A percentile compares a stretch with the other conserved stretches of the same genome.
Conservation (phyloP, 2,797 vertebrate genomes). For the Pangasius krempfi region DNA sequence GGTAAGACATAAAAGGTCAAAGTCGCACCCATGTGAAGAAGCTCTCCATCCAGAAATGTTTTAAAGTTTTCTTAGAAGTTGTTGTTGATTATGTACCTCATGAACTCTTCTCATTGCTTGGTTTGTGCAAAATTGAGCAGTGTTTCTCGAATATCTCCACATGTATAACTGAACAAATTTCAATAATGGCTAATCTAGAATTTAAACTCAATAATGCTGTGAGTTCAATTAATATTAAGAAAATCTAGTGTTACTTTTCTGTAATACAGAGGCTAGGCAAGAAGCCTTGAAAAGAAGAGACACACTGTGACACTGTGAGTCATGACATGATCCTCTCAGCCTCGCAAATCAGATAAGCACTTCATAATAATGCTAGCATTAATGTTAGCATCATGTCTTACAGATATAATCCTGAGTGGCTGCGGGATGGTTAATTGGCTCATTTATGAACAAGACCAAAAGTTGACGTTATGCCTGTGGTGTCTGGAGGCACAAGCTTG, state of each 20-base stretch:
- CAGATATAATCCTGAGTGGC: neutral
- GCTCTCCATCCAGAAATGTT: neutral
- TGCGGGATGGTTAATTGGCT: neutral
- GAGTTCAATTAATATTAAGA: neutral
- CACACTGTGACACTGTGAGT: neutral
- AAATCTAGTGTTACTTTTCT: neutral
- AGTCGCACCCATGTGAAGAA: neutral
- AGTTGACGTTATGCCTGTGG: neutral
- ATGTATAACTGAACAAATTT: neutral
- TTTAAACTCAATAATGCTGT: neutral
- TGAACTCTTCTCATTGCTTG: neutral
- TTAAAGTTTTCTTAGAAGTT: neutral
- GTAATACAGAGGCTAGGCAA: neutral
- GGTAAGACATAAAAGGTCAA: neutral
- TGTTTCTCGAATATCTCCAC: neutral
- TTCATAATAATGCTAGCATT: neutral
- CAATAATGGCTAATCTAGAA: neutral
- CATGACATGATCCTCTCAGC: neutral
- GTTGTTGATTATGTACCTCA: neutral
- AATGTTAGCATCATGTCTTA: neutral
- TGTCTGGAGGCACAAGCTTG: neutral
- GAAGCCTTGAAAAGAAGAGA: neutral
- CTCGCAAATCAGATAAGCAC: neutral
- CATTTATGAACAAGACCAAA: neutral
- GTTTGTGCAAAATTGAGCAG: neutral